Conservation (phyloP, 2,888 invertebrate species). For the Ormyrus rosae region DNA sequence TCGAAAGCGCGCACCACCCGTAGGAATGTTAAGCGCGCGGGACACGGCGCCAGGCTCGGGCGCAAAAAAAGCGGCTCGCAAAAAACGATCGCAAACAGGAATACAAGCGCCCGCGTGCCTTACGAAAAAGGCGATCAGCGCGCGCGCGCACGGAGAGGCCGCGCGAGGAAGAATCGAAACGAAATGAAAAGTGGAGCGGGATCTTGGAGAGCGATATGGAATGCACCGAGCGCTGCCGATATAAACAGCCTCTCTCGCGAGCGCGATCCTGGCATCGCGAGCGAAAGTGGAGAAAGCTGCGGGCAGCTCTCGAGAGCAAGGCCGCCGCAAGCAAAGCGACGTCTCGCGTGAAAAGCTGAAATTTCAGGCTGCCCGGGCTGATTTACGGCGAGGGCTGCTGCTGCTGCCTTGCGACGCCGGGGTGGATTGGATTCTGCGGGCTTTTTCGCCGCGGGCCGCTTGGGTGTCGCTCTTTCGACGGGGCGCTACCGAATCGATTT, state of each 20-base stretch:
- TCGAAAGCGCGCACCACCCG: slow-evolving; percentile 19
- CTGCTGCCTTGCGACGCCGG: neutral
- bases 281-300: slow-evolving; percentile 75
- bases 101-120: too few relatives aligned
- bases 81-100: neutral
- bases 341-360: too few relatives aligned
- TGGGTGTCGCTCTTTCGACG: too few relatives aligned
- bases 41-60: slow-evolving; percentile 9
- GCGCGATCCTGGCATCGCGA: slow-evolving; percentile 57
- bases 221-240: neutral
- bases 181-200: slow-evolving; percentile 29
- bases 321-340: too few relatives aligned
- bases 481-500: too few relatives aligned
- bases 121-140: neutral
- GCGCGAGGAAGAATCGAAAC: neutral
- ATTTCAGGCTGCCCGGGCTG: too few relatives aligned
- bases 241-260: slow-evolving; percentile 53
- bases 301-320: neutral
- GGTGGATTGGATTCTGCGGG: too few relatives aligned
- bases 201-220: neutral
- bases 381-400: neutral
- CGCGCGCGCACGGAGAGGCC: neutral
- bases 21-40: slow-evolving; percentile 3
- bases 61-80: neutral
- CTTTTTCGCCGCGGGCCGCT: too few relatives aligned